Percentiles rank a stretch among this genome's conserved stretches.
phyloP scores from a whole-genome alignment of 2,888 invertebrate genomes.

The Hylaea fasciaria region DNA sequence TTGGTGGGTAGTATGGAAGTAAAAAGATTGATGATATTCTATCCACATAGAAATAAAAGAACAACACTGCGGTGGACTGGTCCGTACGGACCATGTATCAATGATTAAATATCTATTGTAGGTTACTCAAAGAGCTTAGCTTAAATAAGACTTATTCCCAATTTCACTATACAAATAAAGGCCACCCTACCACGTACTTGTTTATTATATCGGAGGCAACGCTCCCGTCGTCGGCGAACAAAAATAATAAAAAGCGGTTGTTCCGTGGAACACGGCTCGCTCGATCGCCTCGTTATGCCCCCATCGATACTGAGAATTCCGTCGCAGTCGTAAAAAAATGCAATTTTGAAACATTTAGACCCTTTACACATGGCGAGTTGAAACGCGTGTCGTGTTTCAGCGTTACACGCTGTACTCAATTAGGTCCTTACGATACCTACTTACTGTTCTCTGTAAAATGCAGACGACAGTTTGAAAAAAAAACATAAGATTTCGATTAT shows the following conservation, averaged over 20 bases:
- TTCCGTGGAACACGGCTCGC: slow-evolving; percentile 73
- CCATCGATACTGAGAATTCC: slow-evolving; percentile 55
- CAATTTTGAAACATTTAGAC: slow-evolving; percentile 12
- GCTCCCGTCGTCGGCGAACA: slow-evolving; percentile 71
- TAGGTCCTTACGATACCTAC: too few relatives aligned
- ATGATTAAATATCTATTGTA: too few relatives aligned
- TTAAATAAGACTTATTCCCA: background rate
- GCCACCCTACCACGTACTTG: slow-evolving; percentile 57
- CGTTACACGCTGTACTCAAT: background rate
- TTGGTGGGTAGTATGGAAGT: too few relatives aligned
- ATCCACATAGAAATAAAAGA: too few relatives aligned
- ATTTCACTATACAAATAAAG: slow-evolving; percentile 40
- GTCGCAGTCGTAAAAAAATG: slow-evolving; percentile 19
- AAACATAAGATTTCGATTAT: too few relatives aligned
- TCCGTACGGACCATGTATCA: too few relatives aligned
- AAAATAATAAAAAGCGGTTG: slow-evolving; percentile 74
- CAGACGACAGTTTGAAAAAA: too few relatives aligned
- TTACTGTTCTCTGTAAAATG: too few relatives aligned
- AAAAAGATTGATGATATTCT: too few relatives aligned
- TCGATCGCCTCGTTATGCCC: slow-evolving; percentile 68
- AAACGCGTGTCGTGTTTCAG: background rate
- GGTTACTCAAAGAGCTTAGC: background rate
- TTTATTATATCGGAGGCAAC: slow-evolving; percentile 74
- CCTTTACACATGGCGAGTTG: background rate
- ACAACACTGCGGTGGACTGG: too few relatives aligned